Evolutionary conservation across 64 coral and sea anemone genomes (phyloP).

Genomic region (Actinia equina): DNA sequence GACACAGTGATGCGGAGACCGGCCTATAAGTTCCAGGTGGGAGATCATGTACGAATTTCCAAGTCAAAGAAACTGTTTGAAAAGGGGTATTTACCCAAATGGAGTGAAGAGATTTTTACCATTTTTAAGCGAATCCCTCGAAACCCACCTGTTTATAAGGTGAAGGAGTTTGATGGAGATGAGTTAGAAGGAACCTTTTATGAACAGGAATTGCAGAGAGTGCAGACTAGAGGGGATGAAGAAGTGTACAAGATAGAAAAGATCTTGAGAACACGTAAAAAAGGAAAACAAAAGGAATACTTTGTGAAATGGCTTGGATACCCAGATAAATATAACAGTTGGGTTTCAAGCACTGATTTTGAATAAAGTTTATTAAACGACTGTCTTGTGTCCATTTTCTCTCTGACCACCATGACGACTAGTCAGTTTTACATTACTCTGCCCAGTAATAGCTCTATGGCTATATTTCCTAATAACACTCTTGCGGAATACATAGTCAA

Average conservation of each 20-base stretch:
- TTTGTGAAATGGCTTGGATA: slow-evolving; percentile 40
- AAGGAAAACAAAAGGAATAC: slow-evolving; percentile 3
- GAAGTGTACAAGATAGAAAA: slow-evolving; percentile 15
- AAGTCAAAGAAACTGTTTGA: slow-evolving; percentile 25
- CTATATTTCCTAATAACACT: slow-evolving; percentile 15
- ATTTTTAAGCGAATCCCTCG: slow-evolving; percentile 6
- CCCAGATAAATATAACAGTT: slow-evolving; percentile 23
- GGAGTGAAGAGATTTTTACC: slow-evolving; percentile 47
- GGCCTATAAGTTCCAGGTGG: neutral
- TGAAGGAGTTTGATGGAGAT: slow-evolving; percentile 41
- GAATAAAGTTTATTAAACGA: too few relatives aligned
- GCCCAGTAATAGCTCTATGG: slow-evolving; percentile 10
- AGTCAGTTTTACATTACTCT: neutral
- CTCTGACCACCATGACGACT: neutral
- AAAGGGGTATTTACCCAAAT: slow-evolving; percentile 14
- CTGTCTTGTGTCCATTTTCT: neutral
- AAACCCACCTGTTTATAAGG: slow-evolving; percentile 17
- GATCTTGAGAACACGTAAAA: neutral
- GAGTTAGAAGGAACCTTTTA: slow-evolving; percentile 35
- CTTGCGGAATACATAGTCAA: slow-evolving; percentile 1
- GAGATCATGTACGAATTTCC: slow-evolving; percentile 4
- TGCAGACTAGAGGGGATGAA: neutral
- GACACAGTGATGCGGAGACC: neutral
- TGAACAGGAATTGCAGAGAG: slow-evolving; percentile 30
- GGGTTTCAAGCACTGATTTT: slow-evolving; percentile 13